Evolutionary conservation across 1,140 invertebrate genomes (phyloP).

Genomic region (Spodoptera frugiperda): DNA sequence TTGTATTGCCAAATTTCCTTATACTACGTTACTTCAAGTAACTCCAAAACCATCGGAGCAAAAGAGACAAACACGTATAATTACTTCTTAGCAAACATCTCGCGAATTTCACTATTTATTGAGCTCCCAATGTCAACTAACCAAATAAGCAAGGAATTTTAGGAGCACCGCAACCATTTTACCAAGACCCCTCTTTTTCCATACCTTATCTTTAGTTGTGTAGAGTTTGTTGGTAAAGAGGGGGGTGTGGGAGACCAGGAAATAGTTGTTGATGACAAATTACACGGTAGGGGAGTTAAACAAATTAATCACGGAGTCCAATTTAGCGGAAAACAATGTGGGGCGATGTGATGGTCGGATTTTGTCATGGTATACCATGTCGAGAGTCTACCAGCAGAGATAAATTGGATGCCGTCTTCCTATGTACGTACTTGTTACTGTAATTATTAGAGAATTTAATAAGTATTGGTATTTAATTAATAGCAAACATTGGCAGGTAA

Average conservation of each 20-base stretch:
- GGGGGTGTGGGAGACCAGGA: slow-evolving; percentile 50
- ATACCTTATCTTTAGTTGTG: not conserved
- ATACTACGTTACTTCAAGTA: slow-evolving; percentile 5
- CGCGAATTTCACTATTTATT: slow-evolving; percentile 67
- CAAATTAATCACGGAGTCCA: slow-evolving; percentile 82
- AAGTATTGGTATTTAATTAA: too few species aligned
- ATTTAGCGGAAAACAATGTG: slow-evolving; percentile 81
- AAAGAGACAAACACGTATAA: slow-evolving; percentile 59
- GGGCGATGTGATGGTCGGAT: slow-evolving; percentile 56
- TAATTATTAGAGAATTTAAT: too few species aligned
- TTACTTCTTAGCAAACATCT: slow-evolving; percentile 67
- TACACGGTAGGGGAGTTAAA: slow-evolving; percentile 77
- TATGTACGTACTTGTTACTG: too few species aligned
- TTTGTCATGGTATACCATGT: slow-evolving; percentile 48
- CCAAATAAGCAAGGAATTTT: slow-evolving; percentile 68
- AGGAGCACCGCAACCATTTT: slow-evolving; percentile 53
- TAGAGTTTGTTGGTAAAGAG: slow-evolving; percentile 31
- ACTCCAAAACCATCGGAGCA: slow-evolving; percentile 44
- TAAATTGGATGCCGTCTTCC: slow-evolving; percentile 25
- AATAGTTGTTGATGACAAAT: slow-evolving; percentile 68
- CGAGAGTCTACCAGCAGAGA: slow-evolving; percentile 20
- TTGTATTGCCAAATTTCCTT: too few species aligned
- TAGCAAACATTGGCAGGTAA: too few species aligned
- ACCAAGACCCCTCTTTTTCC: slow-evolving; percentile 55
- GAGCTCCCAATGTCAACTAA: slow-evolving; percentile 68